These are phyloP conservation scores for Arge pagana DNA, from an alignment of 2,888 invertebrate genomes.

Conservation along the genomic window DNA sequence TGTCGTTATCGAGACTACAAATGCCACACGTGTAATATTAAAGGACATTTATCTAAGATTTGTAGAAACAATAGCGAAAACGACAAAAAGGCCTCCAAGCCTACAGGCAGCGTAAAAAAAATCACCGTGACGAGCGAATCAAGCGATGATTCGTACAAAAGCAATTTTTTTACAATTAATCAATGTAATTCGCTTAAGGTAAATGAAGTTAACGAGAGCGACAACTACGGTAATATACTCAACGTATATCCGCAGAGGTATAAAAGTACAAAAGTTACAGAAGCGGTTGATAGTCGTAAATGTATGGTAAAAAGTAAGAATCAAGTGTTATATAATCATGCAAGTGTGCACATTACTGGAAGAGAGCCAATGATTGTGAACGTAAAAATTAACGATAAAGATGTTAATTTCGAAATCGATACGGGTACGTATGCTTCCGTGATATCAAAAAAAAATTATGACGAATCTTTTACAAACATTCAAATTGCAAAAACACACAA, in stretches of 20 bases:
- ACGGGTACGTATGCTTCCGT: slow-evolving; percentile 10
- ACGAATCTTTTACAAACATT: background rate
- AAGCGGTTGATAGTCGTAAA: too few species aligned
- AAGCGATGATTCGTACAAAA: background rate
- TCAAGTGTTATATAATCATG: slow-evolving; percentile 4
- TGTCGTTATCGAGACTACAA: slow-evolving; percentile 9
- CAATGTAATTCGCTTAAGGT: too few species aligned
- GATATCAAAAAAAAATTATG: background rate
- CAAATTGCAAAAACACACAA: slow-evolving; percentile 5
- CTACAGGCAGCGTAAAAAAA: background rate
- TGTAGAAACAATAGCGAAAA: slow-evolving; percentile 16
- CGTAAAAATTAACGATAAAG: background rate
- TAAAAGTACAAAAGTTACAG: too few species aligned
- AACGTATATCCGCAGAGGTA: too few species aligned
- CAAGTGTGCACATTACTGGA: background rate
- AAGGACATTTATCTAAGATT: too few species aligned
- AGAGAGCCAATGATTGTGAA: background rate
- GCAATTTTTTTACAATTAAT: slow-evolving; percentile 1
- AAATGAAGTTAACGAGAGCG: too few species aligned
- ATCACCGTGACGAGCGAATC: background rate
- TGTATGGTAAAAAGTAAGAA: too few species aligned
- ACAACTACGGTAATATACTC: too few species aligned
- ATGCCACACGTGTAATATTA: too few species aligned
- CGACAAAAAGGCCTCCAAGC: too few species aligned
- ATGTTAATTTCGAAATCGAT: slow-evolving; percentile 19